Conservation (phyloP, 2,113 vertebrate genomes). For the Cromileptes altivelis region DNA sequence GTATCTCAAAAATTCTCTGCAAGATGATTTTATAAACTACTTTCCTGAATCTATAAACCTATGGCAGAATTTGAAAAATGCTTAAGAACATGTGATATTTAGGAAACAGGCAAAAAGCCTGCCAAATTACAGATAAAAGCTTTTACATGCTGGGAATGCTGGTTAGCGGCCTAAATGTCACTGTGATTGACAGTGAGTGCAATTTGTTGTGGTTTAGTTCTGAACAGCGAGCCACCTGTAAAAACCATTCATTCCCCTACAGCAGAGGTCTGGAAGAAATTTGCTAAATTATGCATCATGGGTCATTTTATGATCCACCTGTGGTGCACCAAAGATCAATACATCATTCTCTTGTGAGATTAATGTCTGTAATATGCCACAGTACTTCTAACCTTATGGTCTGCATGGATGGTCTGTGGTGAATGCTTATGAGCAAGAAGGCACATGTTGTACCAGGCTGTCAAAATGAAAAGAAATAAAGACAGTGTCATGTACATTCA, state of each 20-base stretch:
- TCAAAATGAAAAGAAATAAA: background rate
- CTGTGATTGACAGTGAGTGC: constrained; percentile 23
- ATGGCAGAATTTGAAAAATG: background rate
- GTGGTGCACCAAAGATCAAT: constrained; percentile 68
- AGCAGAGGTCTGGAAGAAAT: constrained; percentile 1
- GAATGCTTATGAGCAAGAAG: constrained; percentile 46
- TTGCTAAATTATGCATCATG: constrained; percentile 49
- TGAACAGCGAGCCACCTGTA: constrained; percentile 6
- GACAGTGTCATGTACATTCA: background rate
- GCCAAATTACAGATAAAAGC: background rate
- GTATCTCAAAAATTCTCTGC: background rate
- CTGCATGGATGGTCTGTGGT: constrained; percentile 16
- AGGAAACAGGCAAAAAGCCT: background rate
- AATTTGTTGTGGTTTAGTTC: constrained; percentile 1
- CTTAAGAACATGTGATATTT: background rate
- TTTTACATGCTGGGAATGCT: background rate
- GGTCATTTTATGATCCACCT: constrained; percentile 61
- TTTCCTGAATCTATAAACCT: background rate
- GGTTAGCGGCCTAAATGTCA: constrained; percentile 8
- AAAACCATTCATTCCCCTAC: background rate
- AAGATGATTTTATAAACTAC: background rate
- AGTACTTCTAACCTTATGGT: constrained; percentile 22
- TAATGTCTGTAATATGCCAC: constrained; percentile 57
- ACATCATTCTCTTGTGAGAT: constrained; percentile 75
- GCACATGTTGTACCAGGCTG: background rate